Evolutionary conservation across 2,797 vertebrate species (phyloP).

Genomic region (Cyclopterus lumpus): DNA sequence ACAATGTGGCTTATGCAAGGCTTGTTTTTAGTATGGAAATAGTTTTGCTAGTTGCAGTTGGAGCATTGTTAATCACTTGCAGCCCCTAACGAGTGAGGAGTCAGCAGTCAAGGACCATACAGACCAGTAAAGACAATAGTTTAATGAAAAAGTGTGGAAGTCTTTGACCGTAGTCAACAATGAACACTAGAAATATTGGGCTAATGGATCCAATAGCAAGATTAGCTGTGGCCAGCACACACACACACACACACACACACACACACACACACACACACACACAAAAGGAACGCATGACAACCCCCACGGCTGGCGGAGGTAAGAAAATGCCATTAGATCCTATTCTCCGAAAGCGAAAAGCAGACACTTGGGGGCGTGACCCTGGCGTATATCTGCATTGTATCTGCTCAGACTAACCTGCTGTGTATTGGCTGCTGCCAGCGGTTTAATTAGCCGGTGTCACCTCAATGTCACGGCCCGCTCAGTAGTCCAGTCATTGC

Average conservation of each 20-base stretch:
- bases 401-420: not conserved
- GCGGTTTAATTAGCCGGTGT: not conserved
- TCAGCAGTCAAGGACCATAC: not conserved
- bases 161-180: not conserved
- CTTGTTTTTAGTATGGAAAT: not conserved
- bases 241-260: too few relatives aligned
- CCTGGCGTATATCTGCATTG: not conserved
- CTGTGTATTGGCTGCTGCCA: not conserved
- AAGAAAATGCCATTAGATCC: not conserved
- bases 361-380: not conserved
- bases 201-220: not conserved
- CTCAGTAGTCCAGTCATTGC: not conserved
- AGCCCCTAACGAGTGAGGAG: not conserved
- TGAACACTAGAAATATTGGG: too few relatives aligned
- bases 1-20: not conserved
- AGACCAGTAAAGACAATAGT: too few relatives aligned
- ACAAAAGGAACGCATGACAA: not conserved
- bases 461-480: not conserved
- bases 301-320: not conserved
- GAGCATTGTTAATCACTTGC: not conserved
- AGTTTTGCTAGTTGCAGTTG: not conserved
- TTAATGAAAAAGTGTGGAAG: rapidly evolving
- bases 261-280: too few relatives aligned
- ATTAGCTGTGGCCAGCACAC: not conserved
- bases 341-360: not conserved